Percentiles rank a stretch among this genome's conserved stretches.
These are phyloP conservation scores for Pitta sordida DNA, from an alignment of 2,113 vertebrate genomes.

Conservation along the genomic window DNA sequence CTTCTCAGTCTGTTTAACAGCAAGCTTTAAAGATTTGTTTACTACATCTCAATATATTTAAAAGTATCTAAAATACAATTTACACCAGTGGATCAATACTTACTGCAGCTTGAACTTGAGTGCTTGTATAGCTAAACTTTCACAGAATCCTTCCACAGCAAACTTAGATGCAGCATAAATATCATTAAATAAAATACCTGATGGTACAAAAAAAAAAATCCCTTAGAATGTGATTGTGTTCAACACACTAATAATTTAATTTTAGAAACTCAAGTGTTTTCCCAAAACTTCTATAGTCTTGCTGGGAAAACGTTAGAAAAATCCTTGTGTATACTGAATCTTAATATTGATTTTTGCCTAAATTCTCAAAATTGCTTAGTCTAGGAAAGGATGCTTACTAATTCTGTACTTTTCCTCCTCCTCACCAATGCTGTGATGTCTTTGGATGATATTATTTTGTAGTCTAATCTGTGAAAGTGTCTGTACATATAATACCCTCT, in stretches of 20 bases:
- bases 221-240: not conserved
- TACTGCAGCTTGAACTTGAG: slow-evolving; percentile 86
- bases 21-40: not conserved
- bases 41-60: not conserved
- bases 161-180: slow-evolving; percentile 88
- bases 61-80: not conserved
- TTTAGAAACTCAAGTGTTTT: not conserved
- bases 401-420: not conserved
- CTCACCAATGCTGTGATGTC: not conserved
- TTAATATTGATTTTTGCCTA: not conserved
- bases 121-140: slow-evolving; percentile 85
- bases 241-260: not conserved
- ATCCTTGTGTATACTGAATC: not conserved
- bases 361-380: not conserved
- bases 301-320: not conserved
- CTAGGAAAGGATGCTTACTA: not conserved
- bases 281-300: not conserved
- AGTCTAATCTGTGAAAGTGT: not conserved
- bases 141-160: slow-evolving; percentile 88
- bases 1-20: not conserved
- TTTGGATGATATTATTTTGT: not conserved
- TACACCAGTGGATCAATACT: slow-evolving; percentile 50
- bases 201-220: not conserved
- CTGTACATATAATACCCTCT: not conserved
- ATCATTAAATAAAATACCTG: slow-evolving; percentile 89